These are phyloP conservation scores for Lutraria rhynchaena DNA, from an alignment of 1,140 invertebrate genomes.

Conservation along the genomic window DNA sequence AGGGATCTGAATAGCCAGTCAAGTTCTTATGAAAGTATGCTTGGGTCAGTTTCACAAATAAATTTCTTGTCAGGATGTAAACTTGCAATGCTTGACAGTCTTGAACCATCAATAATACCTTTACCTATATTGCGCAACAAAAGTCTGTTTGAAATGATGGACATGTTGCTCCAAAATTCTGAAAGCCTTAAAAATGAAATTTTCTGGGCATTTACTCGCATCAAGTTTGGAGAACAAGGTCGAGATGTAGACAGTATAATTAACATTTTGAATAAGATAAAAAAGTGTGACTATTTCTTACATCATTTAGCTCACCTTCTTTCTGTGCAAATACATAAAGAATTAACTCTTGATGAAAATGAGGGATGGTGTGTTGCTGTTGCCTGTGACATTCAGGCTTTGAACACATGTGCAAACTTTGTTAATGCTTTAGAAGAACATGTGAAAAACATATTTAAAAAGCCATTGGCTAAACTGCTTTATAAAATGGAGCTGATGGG, in stretches of 20 bases:
- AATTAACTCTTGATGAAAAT: background rate
- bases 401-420: constrained; percentile 16
- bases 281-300: constrained; percentile 40
- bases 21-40: background rate
- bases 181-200: constrained; percentile 50
- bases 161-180: constrained; percentile 48
- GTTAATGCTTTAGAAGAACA: constrained; percentile 41
- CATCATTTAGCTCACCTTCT: constrained; percentile 50
- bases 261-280: constrained; percentile 42
- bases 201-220: constrained; percentile 69
- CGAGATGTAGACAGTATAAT: constrained; percentile 54
- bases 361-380: constrained; percentile 25
- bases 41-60: constrained; percentile 43
- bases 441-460: constrained; percentile 5
- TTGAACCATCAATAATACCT: constrained; percentile 46
- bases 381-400: constrained; percentile 31
- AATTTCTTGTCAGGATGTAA: constrained; percentile 67
- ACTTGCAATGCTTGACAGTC: constrained; percentile 62
- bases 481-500: constrained; percentile 28
- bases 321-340: background rate
- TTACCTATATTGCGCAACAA: constrained; percentile 39
- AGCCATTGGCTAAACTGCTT: constrained; percentile 35
- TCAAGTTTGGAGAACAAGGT: constrained; percentile 56
- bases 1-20: background rate
- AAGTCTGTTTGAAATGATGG: constrained; percentile 44